Evolutionary conservation across 1,140 invertebrate genomes (phyloP), one percentile per base, ranked within the genome.

Genomic region (Neodiprion lecontei): DNA sequence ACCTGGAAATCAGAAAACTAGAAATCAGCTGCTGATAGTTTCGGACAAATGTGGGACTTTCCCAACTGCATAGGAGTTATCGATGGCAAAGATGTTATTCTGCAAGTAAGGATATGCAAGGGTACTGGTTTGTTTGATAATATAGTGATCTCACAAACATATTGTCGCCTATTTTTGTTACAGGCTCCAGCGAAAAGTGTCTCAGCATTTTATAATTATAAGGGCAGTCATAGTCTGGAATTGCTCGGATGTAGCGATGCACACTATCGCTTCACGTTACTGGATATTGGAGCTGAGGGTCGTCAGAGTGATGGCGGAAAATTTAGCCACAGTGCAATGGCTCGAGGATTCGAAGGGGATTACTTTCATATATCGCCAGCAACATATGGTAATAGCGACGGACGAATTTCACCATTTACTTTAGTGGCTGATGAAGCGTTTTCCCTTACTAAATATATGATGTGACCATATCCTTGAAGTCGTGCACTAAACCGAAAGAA

Each of bases 371-470:
- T 79, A 21, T 77, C 75, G 28, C 66, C n/a, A 28, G 12, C 67
- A n/a, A 28, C 5, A 49, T 4, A 61, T n/a, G 48, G 72, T 53
- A 12, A 10, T 21, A 12, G 40, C 7, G 28, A 11, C 12, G 21
- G 12, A n/a, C 14, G 12, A 4, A 10, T 8, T 17, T 70, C 70
- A 47, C 74, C 75, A 14, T 84, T 79, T 77, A 72, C 86, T 49
- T 77, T 89, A 72, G 80, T 88, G 67, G 87, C 81, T 23, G 89
- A 89, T 82, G 87, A 88, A 69, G 87, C 85, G 53, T 90, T 90
- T 79, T 77, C 82, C 40, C 67, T 89, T 53, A 79, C 70, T 21
- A 49, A 79, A 76, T 81, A 84, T 76, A 72, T 86, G 28, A 80
- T 86, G 77, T 82, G 82, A 72, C 86, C 85, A 14, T 85, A 79